A percentile compares a stretch with the other conserved stretches of the same genome.
These are phyloP conservation scores for Aphelinus atriplicis DNA, from an alignment of 1,140 invertebrate genomes.

Conservation along the genomic window DNA sequence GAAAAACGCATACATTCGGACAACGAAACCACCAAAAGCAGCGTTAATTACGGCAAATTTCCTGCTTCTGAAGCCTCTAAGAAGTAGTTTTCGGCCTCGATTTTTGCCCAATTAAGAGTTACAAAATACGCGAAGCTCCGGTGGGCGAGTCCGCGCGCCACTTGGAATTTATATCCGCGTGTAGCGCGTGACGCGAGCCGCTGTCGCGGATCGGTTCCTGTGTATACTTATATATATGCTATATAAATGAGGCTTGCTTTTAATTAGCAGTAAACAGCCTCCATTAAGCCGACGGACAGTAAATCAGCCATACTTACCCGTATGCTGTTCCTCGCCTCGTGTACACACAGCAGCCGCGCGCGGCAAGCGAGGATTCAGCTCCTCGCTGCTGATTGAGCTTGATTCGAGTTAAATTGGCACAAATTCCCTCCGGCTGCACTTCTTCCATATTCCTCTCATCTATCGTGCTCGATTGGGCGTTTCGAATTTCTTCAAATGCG, in stretches of 20 bases:
- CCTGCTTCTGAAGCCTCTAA: neutral
- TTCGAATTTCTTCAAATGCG: too few species aligned
- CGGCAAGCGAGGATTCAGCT: too few species aligned
- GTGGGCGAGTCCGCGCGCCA: slow-evolving; percentile 11
- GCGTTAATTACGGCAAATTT: too few species aligned
- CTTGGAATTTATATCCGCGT: slow-evolving; percentile 43
- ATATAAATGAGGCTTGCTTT: slow-evolving; percentile 60
- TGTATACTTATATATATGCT: slow-evolving; percentile 25
- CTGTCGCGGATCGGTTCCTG: slow-evolving; percentile 15
- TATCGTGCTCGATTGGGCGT: too few species aligned
- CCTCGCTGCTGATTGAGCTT: too few species aligned
- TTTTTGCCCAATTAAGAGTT: slow-evolving; percentile 29
- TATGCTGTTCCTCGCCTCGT: slow-evolving; percentile 6
- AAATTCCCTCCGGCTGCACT: too few species aligned
- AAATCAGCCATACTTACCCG: slow-evolving; percentile 60
- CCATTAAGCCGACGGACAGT: slow-evolving; percentile 59
- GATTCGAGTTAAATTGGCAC: too few species aligned
- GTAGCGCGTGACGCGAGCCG: slow-evolving; percentile 30
- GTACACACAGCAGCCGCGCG: too few species aligned
- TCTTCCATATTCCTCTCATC: too few species aligned
- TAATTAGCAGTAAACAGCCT: slow-evolving; percentile 64
- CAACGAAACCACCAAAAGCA: too few species aligned
- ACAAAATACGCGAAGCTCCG: slow-evolving; percentile 27
- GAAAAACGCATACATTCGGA: too few species aligned
- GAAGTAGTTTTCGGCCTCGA: slow-evolving; percentile 12